These are phyloP conservation scores for Aspiorhynchus laticeps DNA, from an alignment of 2,113 vertebrate species.

Conservation along the genomic window DNA sequence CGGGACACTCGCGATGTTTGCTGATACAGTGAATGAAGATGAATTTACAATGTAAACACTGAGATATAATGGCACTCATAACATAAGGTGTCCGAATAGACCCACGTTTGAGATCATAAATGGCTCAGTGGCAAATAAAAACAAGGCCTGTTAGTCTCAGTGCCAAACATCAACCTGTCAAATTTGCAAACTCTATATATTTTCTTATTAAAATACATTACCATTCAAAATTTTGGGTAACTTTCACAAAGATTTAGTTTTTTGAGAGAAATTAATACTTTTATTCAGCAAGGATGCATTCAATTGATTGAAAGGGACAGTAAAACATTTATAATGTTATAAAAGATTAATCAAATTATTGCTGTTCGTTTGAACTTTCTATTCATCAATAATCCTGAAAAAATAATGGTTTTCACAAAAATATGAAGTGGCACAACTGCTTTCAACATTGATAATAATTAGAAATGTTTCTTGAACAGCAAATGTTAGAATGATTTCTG, in stretches of 20 bases:
- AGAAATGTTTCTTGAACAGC: not conserved
- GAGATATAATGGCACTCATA: conserved; percentile 32
- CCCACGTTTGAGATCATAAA: not conserved
- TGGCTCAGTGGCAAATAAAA: conserved; percentile 17
- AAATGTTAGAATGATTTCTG: not conserved
- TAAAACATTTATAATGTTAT: not conserved
- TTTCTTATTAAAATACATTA: not conserved
- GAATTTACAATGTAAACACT: conserved; percentile 13
- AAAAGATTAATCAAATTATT: not conserved
- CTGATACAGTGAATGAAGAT: not conserved
- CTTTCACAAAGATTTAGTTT: too few relatives aligned
- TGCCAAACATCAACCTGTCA: not conserved
- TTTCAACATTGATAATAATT: not conserved
- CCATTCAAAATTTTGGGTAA: not conserved
- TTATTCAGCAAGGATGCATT: not conserved
- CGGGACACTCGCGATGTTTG: not conserved
- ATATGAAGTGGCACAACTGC: not conserved
- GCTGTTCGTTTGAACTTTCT: not conserved
- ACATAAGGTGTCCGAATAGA: conserved; percentile 9
- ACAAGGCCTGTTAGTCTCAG: not conserved
- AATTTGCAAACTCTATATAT: not conserved
- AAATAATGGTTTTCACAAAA: not conserved
- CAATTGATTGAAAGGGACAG: not conserved
- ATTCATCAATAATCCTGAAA: not conserved
- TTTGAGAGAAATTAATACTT: not conserved